Evolutionary conservation across 1,140 invertebrate species (phyloP).

Genomic region (Drosophila setifemur): DNA sequence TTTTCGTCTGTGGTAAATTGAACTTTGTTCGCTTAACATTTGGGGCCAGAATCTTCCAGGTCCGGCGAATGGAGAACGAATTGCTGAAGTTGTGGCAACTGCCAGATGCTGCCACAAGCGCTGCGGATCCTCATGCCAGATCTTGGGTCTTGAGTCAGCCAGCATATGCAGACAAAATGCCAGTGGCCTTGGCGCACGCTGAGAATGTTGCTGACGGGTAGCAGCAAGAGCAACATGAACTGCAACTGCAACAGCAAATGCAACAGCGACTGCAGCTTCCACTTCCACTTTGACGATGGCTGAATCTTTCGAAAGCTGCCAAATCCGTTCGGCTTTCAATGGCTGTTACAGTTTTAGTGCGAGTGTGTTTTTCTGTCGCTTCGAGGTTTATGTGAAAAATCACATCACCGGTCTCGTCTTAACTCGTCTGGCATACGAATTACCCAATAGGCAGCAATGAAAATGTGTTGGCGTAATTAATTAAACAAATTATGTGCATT

Average conservation of each 20-base stretch:
- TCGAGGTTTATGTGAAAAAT: conserved; percentile 63
- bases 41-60: conserved; percentile 21
- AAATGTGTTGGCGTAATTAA: conserved; percentile 79
- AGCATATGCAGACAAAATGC: conserved; percentile 55
- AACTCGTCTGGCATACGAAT: conserved; percentile 19
- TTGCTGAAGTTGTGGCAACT: conserved; percentile 4
- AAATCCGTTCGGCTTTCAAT: conserved; percentile 70
- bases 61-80: conserved; percentile 5
- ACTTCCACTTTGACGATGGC: conserved; percentile 39
- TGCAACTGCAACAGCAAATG: background rate
- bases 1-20: conserved; percentile 3
- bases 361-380: conserved; percentile 20
- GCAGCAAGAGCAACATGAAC: background rate
- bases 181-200: conserved; percentile 72
- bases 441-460: conserved; percentile 60
- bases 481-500: conserved; percentile 80
- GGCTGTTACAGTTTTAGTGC: conserved; percentile 58
- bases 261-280: conserved; percentile 17
- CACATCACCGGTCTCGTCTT: conserved; percentile 53
- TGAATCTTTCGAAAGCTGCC: conserved; percentile 68
- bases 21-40: conserved; percentile 30
- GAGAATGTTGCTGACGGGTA: conserved; percentile 62
- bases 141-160: conserved; percentile 1
- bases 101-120: background rate
- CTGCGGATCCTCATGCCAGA: conserved; percentile 4